These are phyloP conservation scores for Petrocephalus microphthalmus DNA, from an alignment of 2,113 vertebrate genomes.

Conservation along the genomic window DNA sequence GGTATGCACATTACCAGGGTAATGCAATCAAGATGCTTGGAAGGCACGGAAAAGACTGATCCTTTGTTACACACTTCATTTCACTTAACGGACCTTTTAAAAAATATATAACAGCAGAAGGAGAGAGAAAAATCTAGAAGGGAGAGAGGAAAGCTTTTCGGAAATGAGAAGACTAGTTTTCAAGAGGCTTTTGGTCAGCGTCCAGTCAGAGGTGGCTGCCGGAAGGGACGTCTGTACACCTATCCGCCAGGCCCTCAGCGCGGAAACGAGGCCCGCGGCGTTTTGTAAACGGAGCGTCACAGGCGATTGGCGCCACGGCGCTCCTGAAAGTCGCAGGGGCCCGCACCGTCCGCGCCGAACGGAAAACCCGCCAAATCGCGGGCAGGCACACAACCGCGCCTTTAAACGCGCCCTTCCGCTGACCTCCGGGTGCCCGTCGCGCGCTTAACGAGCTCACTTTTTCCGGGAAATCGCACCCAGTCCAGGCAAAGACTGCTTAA, in stretches of 20 bases:
- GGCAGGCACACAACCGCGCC: background rate
- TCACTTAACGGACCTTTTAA: conserved; percentile 43
- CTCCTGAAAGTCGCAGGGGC: conserved; percentile 29
- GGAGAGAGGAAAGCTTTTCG: background rate
- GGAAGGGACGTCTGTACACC: conserved; percentile 30
- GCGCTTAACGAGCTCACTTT: conserved; percentile 27
- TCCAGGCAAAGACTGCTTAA: conserved; percentile 22
- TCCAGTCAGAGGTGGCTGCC: background rate
- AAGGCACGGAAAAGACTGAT: conserved; percentile 25
- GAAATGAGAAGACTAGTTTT: conserved; percentile 34
- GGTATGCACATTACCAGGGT: conserved; percentile 46
- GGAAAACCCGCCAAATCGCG: background rate
- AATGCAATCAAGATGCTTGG: conserved; percentile 47
- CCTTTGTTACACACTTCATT: conserved; percentile 43
- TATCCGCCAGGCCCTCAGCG: conserved; percentile 43
- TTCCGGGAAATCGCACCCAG: conserved; percentile 23
- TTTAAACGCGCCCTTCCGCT: background rate
- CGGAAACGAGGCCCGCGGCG: conserved; percentile 24
- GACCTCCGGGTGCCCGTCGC: background rate
- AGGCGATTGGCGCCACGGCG: conserved; percentile 37
- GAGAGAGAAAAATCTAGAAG: conserved; percentile 19
- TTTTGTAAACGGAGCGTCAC: conserved; percentile 45
- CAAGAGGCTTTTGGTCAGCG: conserved; percentile 14
- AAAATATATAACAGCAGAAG: conserved; percentile 20
- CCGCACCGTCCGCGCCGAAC: background rate